Evolutionary conservation across 2,888 invertebrate genomes (phyloP), one percentile per base, ranked within the genome.

Genomic region (Punctoribates punctum): DNA sequence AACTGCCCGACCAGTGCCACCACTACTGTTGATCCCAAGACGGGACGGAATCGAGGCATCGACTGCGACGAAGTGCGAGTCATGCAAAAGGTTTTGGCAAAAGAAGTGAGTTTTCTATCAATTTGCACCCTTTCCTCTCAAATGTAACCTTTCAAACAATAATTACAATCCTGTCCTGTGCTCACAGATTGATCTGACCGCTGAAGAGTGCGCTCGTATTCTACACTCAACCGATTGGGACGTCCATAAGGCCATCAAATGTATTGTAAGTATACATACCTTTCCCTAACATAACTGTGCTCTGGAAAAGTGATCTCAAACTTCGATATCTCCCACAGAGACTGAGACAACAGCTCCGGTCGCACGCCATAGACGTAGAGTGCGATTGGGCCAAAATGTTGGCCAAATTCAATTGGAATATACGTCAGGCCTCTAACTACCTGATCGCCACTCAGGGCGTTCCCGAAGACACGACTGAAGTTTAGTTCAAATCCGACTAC

Each of bases 51-150:
- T 6, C 4, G 25, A 13, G 13, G 93, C 17, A 89, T 91, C 17
- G 94, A 94, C 83, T 92, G 93, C 0, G 95, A 96, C 82, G 94
- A 95, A 87, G 94, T 94, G 57, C 87, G 94, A 80, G 91, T 94
- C 57, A 94, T 96, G 93, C 88, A 89, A 81, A 95, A 94, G 85
- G 92, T 95, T 25, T 87, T 96, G 67, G 81, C 81, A 46, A 82
- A 83, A 79, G 83, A 85, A 81, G 84, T 84, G 11, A 81, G 74
- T 38, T 11, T 70, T 48, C 51, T 70, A 20, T 65, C 38, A 60
- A 57, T n/a, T 75, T 75, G 77, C 79, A 79, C 80, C 78, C 80
- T 81, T 80, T 88, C 72, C 54, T 29, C 8, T 62, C 1, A 25
- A 29, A 62, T 29, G n/a, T n/a, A n/a, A n/a, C n/a, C n/a, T n/a